A percentile compares a stretch with the other conserved stretches of the same genome.
These are phyloP conservation scores for Channa striata DNA, from an alignment of 2,797 vertebrate genomes.

Conservation along the genomic window DNA sequence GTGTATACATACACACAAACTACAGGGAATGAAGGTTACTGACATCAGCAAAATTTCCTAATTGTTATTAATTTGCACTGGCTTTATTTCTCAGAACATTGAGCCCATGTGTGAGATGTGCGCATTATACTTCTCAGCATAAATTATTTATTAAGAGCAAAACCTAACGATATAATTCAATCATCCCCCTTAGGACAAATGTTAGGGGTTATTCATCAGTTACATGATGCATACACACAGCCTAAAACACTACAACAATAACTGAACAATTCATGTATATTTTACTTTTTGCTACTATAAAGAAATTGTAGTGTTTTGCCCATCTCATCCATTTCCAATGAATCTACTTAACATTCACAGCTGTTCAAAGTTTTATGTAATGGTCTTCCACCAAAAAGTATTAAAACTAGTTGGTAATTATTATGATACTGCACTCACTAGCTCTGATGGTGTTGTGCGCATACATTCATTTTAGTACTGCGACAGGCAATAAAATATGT, in stretches of 20 bases:
- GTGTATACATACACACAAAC: conserved; percentile 48
- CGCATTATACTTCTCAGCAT: conserved; percentile 38
- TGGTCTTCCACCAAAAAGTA: too few relatives aligned
- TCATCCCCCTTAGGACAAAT: background rate
- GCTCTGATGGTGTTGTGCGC: background rate
- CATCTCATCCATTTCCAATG: background rate
- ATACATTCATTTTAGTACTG: conserved; percentile 3
- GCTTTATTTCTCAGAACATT: conserved; percentile 51
- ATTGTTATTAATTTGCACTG: conserved; percentile 68
- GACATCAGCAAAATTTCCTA: conserved; percentile 75
- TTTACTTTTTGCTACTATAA: background rate
- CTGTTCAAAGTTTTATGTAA: background rate
- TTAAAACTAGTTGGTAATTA: too few relatives aligned
- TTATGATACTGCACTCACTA: too few relatives aligned
- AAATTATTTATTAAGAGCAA: background rate
- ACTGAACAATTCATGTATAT: too few relatives aligned
- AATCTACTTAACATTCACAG: too few relatives aligned
- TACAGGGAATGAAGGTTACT: conserved; percentile 47
- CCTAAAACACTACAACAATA: too few relatives aligned
- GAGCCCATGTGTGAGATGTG: conserved; percentile 34
- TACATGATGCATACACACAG: background rate
- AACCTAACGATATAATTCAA: background rate
- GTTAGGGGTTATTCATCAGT: background rate
- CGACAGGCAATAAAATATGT: background rate
- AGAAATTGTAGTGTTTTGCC: too few relatives aligned